Evolutionary conservation across 2,797 vertebrate species (phyloP).

Genomic region (Catostomus latipinnis): DNA sequence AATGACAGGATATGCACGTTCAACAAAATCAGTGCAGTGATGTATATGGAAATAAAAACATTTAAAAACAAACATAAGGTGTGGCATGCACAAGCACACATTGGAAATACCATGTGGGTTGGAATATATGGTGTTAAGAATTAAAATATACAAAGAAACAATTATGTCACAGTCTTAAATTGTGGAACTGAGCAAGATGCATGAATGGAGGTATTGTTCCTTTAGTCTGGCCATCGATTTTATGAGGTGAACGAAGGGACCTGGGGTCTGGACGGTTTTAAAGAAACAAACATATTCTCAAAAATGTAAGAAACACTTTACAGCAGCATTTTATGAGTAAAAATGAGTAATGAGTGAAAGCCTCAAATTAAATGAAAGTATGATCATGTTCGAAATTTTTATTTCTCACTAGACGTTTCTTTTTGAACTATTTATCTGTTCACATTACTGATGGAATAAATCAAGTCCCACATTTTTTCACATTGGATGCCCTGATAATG

Average conservation of each 20-base stretch:
- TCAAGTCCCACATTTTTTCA: too few species aligned
- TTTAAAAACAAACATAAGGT: slow-evolving; percentile 13
- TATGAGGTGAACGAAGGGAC: slow-evolving; percentile 23
- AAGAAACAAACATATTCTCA: neutral
- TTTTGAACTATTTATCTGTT: too few species aligned
- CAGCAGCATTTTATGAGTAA: neutral
- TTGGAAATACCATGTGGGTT: slow-evolving; percentile 4
- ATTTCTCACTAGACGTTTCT: too few species aligned
- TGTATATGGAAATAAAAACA: slow-evolving; percentile 30
- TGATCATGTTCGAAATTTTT: too few species aligned
- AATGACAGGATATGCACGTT: slow-evolving; percentile 32
- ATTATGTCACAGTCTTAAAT: neutral
- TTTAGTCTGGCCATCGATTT: neutral
- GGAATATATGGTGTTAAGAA: neutral
- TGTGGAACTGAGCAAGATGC: neutral
- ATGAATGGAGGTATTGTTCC: slow-evolving; percentile 47
- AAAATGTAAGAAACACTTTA: neutral
- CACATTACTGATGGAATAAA: too few species aligned
- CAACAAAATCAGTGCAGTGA: slow-evolving; percentile 21
- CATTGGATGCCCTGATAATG: too few species aligned
- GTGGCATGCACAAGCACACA: slow-evolving; percentile 34
- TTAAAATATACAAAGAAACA: slow-evolving; percentile 23
- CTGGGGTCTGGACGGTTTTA: slow-evolving; percentile 12
- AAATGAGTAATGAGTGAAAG: neutral
- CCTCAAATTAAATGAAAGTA: too few species aligned